Conservation (phyloP, 2,888 invertebrate genomes). For the Argyra leucocephala region DNA sequence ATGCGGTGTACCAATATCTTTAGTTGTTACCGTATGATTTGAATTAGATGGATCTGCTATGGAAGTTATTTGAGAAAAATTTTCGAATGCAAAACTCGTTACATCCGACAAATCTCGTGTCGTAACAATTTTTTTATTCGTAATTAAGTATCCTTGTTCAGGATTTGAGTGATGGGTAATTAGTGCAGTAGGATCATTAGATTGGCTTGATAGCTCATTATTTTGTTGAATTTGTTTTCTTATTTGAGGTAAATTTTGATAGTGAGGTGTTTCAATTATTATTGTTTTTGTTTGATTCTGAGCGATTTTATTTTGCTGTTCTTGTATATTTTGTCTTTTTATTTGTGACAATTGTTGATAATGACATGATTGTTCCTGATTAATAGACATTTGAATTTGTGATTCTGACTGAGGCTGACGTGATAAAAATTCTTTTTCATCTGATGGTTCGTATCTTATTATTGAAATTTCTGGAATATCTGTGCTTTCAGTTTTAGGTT, state of each 20-base stretch:
- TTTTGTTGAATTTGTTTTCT: background rate
- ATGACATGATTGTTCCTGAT: background rate
- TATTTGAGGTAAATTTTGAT: background rate
- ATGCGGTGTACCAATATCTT: background rate
- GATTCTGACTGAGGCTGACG: background rate
- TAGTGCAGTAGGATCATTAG: background rate
- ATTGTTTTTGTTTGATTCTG: background rate
- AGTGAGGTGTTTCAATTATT: background rate
- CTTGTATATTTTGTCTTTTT: background rate
- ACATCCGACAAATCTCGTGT: background rate
- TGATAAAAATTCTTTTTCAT: background rate
- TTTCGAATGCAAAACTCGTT: background rate
- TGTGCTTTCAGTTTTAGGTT: constrained; percentile 43
- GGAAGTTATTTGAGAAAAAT: background rate
- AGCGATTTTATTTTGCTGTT: background rate
- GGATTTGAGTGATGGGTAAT: background rate
- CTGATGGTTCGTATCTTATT: background rate
- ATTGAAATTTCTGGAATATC: background rate
- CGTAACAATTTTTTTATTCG: background rate
- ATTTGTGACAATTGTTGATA: background rate
- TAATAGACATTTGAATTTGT: background rate
- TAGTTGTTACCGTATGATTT: background rate
- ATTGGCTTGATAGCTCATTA: background rate
- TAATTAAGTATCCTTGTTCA: background rate
- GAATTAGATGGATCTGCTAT: background rate